Evolutionary conservation across 2,888 invertebrate species (phyloP).

Genomic region (Sminthurinus aureus): DNA sequence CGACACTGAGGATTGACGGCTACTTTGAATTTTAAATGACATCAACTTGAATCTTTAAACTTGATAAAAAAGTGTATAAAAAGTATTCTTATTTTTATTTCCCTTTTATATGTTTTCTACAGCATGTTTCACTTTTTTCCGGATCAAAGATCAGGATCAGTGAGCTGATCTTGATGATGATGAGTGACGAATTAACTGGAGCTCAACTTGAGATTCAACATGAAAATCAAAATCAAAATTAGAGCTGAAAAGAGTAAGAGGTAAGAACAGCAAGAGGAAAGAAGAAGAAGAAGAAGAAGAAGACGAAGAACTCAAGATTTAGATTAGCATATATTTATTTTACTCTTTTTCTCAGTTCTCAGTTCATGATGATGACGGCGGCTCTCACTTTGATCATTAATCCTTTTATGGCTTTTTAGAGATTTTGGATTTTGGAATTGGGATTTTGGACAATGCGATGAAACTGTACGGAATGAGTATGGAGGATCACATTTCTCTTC

Average conservation of each 20-base stretch:
- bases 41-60: neutral
- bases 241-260: neutral
- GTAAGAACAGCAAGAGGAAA: neutral
- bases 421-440: slow-evolving; percentile 32
- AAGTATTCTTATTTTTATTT: slow-evolving; percentile 15
- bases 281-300: neutral
- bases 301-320: slow-evolving; percentile 40
- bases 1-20: neutral
- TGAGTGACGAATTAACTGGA: too few relatives aligned
- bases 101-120: neutral
- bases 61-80: slow-evolving; percentile 8
- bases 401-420: slow-evolving; percentile 40
- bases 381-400: slow-evolving; percentile 36
- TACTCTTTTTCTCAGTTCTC: too few relatives aligned
- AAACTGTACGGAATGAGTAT: neutral
- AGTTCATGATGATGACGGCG: slow-evolving; percentile 23
- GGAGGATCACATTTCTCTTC: slow-evolving; percentile 32
- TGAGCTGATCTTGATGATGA: too few relatives aligned
- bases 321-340: slow-evolving; percentile 21
- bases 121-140: too few relatives aligned
- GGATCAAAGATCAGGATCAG: too few relatives aligned
- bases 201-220: too few relatives aligned
- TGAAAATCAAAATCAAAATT: neutral
- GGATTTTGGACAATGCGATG: neutral
- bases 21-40: slow-evolving; percentile 25